Percentiles rank a stretch among this genome's conserved stretches.
Conservation (phyloP, 2,113 vertebrate genomes). For the Bucco capensis region DNA sequence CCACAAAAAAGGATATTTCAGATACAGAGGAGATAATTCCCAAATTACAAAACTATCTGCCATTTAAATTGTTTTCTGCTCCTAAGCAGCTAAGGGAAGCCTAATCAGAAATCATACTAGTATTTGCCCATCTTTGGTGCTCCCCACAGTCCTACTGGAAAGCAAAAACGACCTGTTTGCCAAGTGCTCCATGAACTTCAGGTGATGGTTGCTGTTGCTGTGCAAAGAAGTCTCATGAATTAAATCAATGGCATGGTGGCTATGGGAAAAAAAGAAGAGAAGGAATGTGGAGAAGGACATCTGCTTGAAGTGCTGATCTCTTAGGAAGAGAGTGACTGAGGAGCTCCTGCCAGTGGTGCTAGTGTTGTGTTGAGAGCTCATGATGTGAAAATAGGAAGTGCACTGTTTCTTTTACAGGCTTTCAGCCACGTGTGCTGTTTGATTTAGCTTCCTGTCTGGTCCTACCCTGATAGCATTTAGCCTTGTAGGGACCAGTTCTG, state of each 20-base stretch:
- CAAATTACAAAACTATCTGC: constrained; percentile 10
- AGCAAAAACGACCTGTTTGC: background rate
- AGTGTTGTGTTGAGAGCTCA: background rate
- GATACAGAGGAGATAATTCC: background rate
- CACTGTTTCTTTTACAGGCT: background rate
- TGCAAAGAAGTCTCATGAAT: background rate
- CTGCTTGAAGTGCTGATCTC: background rate
- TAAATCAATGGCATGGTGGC: background rate
- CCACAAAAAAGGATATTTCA: background rate
- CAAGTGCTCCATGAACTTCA: background rate
- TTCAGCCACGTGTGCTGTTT: background rate
- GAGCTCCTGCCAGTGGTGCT: background rate
- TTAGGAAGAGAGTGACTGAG: background rate
- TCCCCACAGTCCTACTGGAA: background rate
- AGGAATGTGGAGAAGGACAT: background rate
- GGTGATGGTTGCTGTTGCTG: background rate
- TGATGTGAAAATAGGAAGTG: background rate
- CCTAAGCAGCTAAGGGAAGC: background rate
- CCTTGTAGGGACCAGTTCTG: background rate
- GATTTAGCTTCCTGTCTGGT: background rate
- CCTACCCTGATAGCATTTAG: background rate
- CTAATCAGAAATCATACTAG: background rate
- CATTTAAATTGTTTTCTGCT: background rate
- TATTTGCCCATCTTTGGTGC: background rate
- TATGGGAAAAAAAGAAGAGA: background rate